Evolutionary conservation across 2,888 invertebrate genomes (phyloP).

Genomic region (Drosophila melanosoma): DNA sequence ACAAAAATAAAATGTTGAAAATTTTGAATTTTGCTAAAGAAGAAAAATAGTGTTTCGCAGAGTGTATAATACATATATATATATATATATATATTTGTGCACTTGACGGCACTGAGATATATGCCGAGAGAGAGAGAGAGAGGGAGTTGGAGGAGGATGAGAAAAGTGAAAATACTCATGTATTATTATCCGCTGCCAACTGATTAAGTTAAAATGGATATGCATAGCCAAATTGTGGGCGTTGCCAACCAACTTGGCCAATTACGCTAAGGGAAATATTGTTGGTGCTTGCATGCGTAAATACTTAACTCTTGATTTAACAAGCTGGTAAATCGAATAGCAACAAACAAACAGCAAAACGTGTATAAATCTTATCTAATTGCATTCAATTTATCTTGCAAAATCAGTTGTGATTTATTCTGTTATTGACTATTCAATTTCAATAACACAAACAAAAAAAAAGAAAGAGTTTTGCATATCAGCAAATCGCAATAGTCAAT

Average conservation of each 20-base stretch:
- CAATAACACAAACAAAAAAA: background rate
- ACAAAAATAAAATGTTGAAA: too few relatives aligned
- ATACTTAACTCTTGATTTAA: constrained; percentile 35
- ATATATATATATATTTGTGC: constrained; percentile 6
- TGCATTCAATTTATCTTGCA: background rate
- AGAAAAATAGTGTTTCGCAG: too few relatives aligned
- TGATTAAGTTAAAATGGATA: constrained; percentile 26
- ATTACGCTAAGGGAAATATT: constrained; percentile 2
- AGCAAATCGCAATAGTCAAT: background rate
- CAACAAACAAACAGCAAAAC: background rate
- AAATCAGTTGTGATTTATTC: background rate
- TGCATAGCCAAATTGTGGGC: constrained; percentile 17
- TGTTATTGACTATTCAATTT: background rate
- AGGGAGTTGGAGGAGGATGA: background rate
- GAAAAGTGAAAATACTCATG: constrained; percentile 7
- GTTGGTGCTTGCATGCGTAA: constrained; percentile 23
- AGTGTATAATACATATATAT: background rate
- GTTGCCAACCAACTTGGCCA: background rate
- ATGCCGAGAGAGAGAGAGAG: background rate
- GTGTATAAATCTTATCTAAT: background rate
- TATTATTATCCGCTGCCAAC: constrained; percentile 20
- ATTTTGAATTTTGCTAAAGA: too few relatives aligned
- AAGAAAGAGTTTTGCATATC: background rate
- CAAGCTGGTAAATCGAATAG: constrained; percentile 45
- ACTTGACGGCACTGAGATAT: background rate